Conservation (phyloP, 2,797 vertebrate species). For the Cyprinodon diabolis region DNA sequence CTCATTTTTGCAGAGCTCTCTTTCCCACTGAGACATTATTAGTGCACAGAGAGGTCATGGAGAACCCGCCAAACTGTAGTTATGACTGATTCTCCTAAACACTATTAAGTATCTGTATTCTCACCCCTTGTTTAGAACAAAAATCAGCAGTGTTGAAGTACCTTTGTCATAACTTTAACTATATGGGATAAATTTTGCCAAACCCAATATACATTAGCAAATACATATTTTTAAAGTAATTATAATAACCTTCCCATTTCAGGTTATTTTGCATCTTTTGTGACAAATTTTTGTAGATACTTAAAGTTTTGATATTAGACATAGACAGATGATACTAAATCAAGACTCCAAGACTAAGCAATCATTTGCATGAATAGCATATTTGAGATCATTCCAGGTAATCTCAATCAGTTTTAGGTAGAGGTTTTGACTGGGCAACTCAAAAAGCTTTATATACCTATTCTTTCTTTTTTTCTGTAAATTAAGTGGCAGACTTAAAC, state of each 20-base stretch:
- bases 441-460: not conserved
- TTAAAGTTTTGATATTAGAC: not conserved
- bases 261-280: not conserved
- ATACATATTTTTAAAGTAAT: not conserved
- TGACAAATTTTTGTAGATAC: not conserved
- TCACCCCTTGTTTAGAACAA: slow-evolving; percentile 35
- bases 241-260: no score
- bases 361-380: not conserved
- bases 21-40: slow-evolving; percentile 66
- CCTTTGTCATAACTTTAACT: not conserved
- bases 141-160: not conserved
- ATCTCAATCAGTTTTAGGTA: not conserved
- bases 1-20: slow-evolving; percentile 35
- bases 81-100: slow-evolving; percentile 32
- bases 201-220: not conserved
- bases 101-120: slow-evolving; percentile 46
- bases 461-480: not conserved
- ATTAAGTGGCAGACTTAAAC: not conserved
- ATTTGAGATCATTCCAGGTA: not conserved
- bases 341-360: not conserved
- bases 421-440: not conserved
- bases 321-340: no score
- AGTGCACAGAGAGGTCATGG: slow-evolving; percentile 66
- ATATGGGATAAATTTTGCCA: not conserved
- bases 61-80: slow-evolving; percentile 43